A percentile compares a stretch with the other conserved stretches of the same genome.
Evolutionary conservation across 30 jellyfish, hydroid and myxozoan genomes (phyloP).

Genomic region (Calvadosia cruxmelitensis): DNA sequence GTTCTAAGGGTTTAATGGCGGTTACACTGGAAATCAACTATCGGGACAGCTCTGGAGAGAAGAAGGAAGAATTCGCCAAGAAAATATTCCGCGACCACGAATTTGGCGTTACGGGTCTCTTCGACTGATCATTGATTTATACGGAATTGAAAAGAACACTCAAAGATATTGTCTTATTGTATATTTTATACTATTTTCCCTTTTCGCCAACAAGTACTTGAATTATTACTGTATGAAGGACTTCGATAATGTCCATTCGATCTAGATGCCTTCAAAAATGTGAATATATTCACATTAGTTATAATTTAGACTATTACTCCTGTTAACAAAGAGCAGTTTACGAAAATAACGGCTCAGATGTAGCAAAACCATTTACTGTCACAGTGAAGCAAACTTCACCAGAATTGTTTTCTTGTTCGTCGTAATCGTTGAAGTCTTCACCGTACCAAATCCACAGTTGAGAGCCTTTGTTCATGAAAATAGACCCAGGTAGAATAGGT

Average conservation of each 20-base stretch:
- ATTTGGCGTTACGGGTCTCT: conserved; percentile 22
- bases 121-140: too few species aligned
- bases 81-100: conserved; percentile 1
- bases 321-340: too few species aligned
- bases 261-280: too few species aligned
- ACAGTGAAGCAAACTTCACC: neutral
- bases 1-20: conserved; percentile 10
- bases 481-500: neutral
- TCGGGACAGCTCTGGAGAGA: neutral
- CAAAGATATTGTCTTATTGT: too few species aligned
- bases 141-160: too few species aligned
- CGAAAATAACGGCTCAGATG: neutral
- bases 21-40: conserved; percentile 17
- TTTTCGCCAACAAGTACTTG: too few species aligned
- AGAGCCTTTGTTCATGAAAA: neutral
- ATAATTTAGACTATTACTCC: too few species aligned
- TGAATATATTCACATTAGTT: too few species aligned
- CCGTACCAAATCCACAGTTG: neutral
- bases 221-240: too few species aligned
- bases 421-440: neutral
- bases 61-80: neutral
- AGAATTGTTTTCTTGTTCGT: neutral
- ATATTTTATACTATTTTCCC: too few species aligned
- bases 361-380: neutral
- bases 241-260: too few species aligned